Evolutionary conservation across 1,140 invertebrate species (phyloP).

Genomic region (Caligus rogercresseyi): DNA sequence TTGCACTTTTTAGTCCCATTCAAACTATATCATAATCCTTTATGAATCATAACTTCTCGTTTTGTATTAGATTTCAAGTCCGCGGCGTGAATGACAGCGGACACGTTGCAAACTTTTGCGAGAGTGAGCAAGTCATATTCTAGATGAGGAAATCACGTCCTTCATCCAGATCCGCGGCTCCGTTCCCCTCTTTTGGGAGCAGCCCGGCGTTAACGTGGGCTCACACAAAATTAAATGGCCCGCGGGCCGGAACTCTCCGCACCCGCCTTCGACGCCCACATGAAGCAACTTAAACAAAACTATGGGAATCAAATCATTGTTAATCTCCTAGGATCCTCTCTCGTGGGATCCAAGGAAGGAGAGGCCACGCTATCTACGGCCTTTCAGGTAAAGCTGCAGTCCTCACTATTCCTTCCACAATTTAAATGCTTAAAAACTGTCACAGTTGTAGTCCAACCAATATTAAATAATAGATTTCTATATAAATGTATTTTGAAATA

Average conservation of each 20-base stretch:
- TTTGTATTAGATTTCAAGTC: conserved; percentile 65
- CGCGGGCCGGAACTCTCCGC: conserved; percentile 78
- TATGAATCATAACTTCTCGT: no score
- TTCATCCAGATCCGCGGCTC: conserved; percentile 69
- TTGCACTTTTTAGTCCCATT: no score
- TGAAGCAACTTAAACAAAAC: conserved; percentile 61
- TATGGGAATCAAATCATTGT: conserved; percentile 82
- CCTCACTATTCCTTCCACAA: no score
- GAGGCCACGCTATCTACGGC: conserved; percentile 86
- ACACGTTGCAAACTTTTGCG: conserved; percentile 98
- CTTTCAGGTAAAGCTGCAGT: conserved; percentile 60
- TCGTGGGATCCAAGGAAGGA: conserved; percentile 84
- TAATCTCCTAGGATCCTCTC: conserved; percentile 70
- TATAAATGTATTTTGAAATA: no score
- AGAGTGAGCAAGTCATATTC: conserved; percentile 85
- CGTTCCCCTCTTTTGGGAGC: conserved; percentile 96
- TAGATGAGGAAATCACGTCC: conserved; percentile 37
- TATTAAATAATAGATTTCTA: no score
- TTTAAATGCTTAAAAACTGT: no score
- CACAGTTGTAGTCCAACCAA: no score
- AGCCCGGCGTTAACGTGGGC: conserved; percentile 94
- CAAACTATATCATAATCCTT: no score
- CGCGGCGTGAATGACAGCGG: conserved; percentile 97
- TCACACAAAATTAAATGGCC: conserved; percentile 94
- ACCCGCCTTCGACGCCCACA: conserved; percentile 77